phyloP scores from a whole-genome alignment of 2,113 vertebrate genomes.

The Philantomba maxwellii region DNA sequence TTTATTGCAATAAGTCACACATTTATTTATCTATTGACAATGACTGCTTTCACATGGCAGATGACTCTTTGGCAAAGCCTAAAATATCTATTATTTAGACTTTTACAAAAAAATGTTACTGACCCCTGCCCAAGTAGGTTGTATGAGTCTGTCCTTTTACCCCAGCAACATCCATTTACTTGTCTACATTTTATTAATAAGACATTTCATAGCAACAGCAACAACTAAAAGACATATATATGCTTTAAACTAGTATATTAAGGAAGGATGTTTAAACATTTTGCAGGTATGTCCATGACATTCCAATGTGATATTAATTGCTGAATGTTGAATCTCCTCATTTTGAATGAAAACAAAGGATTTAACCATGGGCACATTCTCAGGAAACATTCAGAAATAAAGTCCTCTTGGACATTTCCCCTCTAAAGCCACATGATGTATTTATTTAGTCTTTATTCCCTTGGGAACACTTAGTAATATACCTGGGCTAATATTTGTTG shows the following conservation, averaged over 20 bases:
- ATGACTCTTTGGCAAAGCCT: neutral
- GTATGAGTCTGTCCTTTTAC: neutral
- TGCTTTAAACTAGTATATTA: neutral
- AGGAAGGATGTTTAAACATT: neutral
- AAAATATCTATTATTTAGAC: neutral
- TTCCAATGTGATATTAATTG: neutral
- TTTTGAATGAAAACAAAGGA: neutral
- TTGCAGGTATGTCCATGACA: neutral
- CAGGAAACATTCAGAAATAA: neutral
- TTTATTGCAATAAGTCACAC: neutral
- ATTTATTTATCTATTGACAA: neutral
- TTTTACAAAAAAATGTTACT: neutral
- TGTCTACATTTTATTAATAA: neutral
- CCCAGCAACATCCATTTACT: neutral
- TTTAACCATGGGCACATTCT: neutral
- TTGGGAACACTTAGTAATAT: conserved; percentile 1
- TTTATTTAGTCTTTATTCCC: conserved; percentile 32
- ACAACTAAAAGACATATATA: neutral
- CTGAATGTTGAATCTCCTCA: neutral
- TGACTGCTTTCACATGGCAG: neutral
- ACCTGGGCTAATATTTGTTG: conserved; percentile 56
- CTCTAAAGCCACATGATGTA: neutral
- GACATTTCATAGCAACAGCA: neutral
- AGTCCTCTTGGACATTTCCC: neutral
- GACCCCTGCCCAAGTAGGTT: neutral